Evolutionary conservation across 2,797 vertebrate genomes (phyloP).

Genomic region (Coregonus suidteri): DNA sequence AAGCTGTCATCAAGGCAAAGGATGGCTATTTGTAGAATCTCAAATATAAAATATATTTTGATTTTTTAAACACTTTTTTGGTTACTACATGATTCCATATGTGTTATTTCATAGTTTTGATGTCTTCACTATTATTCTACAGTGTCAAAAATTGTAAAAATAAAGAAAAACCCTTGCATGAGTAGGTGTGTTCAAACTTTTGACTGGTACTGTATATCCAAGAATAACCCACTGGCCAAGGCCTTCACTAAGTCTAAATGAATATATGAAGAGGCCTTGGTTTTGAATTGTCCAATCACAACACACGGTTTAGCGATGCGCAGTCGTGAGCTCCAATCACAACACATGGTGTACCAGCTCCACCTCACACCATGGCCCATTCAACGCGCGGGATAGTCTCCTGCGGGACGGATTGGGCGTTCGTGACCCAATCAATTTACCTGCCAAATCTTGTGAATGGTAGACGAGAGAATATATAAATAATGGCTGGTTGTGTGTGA

Average conservation of each 20-base stretch:
- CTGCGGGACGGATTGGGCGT: neutral
- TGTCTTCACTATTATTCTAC: too few species aligned
- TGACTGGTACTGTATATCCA: too few species aligned
- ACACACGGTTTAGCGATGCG: constrained; percentile 6
- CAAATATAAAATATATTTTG: too few species aligned
- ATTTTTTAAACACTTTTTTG: too few species aligned
- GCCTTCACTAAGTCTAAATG: neutral
- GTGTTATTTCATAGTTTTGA: too few species aligned
- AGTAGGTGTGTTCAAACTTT: too few species aligned
- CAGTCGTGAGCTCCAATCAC: constrained; percentile 36
- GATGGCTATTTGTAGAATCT: too few species aligned
- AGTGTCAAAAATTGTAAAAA: too few species aligned
- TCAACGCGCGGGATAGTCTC: constrained; percentile 53
- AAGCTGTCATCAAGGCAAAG: too few species aligned
- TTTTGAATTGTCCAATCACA: neutral
- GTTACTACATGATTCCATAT: too few species aligned
- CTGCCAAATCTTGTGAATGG: neutral
- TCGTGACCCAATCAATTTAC: neutral
- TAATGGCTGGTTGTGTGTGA: neutral
- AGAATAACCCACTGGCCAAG: neutral
- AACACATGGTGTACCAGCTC: constrained; percentile 61
- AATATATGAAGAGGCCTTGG: constrained; percentile 8
- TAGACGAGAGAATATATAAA: neutral
- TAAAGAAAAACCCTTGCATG: too few species aligned
- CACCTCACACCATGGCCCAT: constrained; percentile 71